phyloP scores from a whole-genome alignment of 2,113 vertebrate genomes.

The Megaptera novaeangliae region DNA sequence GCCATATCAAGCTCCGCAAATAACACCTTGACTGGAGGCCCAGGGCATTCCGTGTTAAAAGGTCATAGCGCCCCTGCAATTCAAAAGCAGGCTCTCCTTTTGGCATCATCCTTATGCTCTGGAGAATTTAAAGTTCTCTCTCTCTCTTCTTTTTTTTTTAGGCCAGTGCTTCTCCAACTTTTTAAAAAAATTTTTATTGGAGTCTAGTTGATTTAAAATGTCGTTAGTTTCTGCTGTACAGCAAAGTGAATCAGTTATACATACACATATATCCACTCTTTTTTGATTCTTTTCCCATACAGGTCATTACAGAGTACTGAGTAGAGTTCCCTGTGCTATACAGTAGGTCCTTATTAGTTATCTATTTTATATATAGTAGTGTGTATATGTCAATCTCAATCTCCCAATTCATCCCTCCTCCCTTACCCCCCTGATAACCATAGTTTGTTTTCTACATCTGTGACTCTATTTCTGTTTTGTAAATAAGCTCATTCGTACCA shows the following conservation, averaged over 20 bases:
- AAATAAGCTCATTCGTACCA: neutral
- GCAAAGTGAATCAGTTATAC: neutral
- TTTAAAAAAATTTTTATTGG: neutral
- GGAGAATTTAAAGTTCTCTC: neutral
- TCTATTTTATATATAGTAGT: neutral
- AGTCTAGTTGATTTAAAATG: neutral
- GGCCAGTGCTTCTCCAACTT: neutral
- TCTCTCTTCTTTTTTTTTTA: neutral
- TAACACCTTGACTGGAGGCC: rapidly evolving
- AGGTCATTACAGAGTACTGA: neutral
- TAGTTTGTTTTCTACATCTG: neutral
- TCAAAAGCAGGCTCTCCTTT: neutral
- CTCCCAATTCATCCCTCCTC: neutral
- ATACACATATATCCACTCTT: neutral
- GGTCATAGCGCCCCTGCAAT: rapidly evolving
- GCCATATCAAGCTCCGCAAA: rapidly evolving
- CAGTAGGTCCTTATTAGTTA: neutral
- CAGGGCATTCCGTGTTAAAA: rapidly evolving
- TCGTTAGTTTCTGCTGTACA: neutral
- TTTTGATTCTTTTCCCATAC: neutral
- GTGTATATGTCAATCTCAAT: neutral
- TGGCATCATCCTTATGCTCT: rapidly evolving
- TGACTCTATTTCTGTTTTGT: neutral
- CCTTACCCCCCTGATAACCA: rapidly evolving
- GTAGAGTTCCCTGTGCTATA: neutral